These are phyloP conservation scores for Coturnix japonica DNA, from an alignment of 2,113 vertebrate species.

Conservation along the genomic window DNA sequence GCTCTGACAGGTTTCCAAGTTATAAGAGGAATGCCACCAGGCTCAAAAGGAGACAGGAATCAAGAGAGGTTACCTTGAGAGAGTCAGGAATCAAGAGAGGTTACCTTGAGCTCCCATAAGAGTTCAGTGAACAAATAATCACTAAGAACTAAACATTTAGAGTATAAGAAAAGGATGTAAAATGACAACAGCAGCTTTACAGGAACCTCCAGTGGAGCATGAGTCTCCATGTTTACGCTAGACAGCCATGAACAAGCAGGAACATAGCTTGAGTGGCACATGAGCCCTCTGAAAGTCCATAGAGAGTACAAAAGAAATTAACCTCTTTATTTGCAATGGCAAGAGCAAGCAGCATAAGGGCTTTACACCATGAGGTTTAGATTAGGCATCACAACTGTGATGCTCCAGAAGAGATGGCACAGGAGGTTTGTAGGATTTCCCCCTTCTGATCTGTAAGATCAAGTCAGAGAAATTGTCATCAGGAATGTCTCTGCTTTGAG, in stretches of 20 bases:
- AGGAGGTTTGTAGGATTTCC: background rate
- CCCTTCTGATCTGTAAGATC: background rate
- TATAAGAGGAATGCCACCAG: background rate
- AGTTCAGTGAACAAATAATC: background rate
- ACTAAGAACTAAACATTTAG: background rate
- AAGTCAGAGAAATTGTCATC: background rate
- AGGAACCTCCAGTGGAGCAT: background rate
- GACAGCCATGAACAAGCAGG: background rate
- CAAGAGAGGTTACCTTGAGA: background rate
- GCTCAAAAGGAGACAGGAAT: background rate
- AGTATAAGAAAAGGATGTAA: fast-evolving
- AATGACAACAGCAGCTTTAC: fast-evolving
- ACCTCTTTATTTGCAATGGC: background rate
- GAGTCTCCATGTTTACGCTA: background rate
- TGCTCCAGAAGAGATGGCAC: background rate
- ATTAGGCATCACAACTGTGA: background rate
- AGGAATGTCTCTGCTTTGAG: background rate
- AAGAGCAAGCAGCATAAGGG: background rate
- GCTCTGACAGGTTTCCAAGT: background rate
- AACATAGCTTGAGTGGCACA: background rate
- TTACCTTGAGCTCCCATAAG: background rate
- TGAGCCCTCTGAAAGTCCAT: background rate
- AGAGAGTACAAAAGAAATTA: background rate
- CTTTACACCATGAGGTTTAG: background rate
- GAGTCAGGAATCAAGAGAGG: background rate